These are phyloP conservation scores for Natrix natrix DNA, from an alignment of 2,797 vertebrate species.

Conservation along the genomic window DNA sequence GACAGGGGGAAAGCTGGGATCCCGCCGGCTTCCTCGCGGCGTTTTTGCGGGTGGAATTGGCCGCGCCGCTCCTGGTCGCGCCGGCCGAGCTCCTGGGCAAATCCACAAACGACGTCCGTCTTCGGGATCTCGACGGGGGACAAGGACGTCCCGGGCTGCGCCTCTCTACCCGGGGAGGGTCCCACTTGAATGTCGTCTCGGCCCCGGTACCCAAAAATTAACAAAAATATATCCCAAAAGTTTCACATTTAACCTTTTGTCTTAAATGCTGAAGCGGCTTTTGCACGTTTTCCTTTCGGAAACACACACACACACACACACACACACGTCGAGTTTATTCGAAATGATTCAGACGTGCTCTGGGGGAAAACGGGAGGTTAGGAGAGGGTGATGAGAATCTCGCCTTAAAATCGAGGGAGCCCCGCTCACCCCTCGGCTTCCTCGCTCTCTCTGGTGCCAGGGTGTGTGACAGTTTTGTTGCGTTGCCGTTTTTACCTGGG, in stretches of 20 bases:
- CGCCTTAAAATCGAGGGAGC: neutral
- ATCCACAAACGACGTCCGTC: neutral
- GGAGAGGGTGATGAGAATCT: neutral
- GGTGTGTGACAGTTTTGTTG: conserved; percentile 38
- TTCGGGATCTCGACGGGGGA: neutral
- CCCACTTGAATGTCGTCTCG: neutral
- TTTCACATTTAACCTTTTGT: neutral
- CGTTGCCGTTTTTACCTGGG: conserved; percentile 56
- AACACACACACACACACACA: no score
- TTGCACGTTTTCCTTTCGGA: neutral
- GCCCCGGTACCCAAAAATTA: neutral
- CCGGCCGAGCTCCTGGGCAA: neutral
- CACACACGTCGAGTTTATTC: neutral
- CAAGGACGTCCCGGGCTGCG: no score
- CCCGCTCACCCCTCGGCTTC: conserved; percentile 23
- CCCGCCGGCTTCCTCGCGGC: no score
- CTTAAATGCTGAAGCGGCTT: neutral
- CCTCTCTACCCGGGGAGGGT: neutral
- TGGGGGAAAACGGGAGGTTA: no score
- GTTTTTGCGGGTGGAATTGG: neutral
- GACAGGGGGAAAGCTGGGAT: no score
- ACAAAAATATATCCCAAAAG: neutral
- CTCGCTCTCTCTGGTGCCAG: conserved; percentile 51
- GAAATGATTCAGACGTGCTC: neutral
- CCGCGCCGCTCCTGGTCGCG: neutral